Base-by-base conservation (phyloP, 2,888 invertebrate species). In the Abrostola tripartita region DNA sequence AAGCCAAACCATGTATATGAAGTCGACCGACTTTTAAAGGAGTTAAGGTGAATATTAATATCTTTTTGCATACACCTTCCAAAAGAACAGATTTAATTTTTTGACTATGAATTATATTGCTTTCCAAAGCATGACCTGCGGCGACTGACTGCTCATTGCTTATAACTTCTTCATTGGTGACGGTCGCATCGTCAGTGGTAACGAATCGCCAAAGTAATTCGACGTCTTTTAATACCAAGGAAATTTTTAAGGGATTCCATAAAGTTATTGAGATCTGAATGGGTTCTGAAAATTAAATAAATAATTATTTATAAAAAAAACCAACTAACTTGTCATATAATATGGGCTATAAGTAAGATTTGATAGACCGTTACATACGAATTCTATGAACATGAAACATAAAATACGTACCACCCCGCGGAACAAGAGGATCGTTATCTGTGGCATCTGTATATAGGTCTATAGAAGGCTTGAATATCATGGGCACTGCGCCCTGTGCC, bases 401-500 rank as follows among this genome's bases (percentile, higher is more conserved):
- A 24, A 24, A 51, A 59, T 10, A 67, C 40, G 42, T 83, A 96
- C 96, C 96, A 87, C 97, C 97, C 78, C 97, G 95, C 53, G 98
- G 96, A 9, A 97, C 97, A 35, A 96, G 91, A 2, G 98, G 97
- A 81, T 95, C 96, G 54, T 92, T 96, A 70, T 97, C 96, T 62
- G 96, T 96, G 62, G 94, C 94, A 72, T 95, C 95, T 0, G 96
- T 97, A 85, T 97, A 97, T 58, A 98, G 92, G 72, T 97, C 97
- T 37, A 97, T 92, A 0, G 97, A 96, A 0, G 98, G 98, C 83
- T 97, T 97, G 88, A 98, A 98, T 71, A 97, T 96, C 94, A 97
- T 96, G 6, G 97, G 96, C 35, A 96, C 93, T 4, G 95, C 93
- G 54, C 96, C 96, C 64, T 96, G 96, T 5, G 96, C 96, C 68